Conservation (phyloP, 2,113 vertebrate genomes). For the Calonectris borealis region DNA sequence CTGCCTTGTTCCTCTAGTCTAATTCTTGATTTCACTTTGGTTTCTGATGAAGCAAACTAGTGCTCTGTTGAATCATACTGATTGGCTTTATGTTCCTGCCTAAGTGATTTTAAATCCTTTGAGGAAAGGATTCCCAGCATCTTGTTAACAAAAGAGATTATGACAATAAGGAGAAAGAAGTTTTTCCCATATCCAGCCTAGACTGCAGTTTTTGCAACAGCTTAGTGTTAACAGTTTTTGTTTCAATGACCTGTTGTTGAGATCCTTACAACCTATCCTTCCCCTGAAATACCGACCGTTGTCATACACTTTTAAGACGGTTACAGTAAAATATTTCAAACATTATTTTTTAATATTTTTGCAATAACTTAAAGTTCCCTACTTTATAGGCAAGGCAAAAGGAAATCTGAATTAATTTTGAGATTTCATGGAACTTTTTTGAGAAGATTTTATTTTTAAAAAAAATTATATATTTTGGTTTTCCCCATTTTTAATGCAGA, state of each 20-base stretch:
- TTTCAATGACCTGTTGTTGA: background rate
- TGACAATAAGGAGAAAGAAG: background rate
- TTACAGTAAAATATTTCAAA: background rate
- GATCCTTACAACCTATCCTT: background rate
- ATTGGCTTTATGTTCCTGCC: background rate
- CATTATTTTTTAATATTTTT: background rate
- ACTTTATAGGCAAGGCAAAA: background rate
- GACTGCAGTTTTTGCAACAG: background rate
- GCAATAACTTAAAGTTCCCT: background rate
- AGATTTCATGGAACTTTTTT: background rate
- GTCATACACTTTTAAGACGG: background rate
- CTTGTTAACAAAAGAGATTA: background rate
- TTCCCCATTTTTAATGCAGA: background rate
- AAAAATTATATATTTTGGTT: background rate
- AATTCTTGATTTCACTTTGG: background rate
- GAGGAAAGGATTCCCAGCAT: background rate
- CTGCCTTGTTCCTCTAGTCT: background rate
- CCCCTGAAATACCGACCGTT: background rate
- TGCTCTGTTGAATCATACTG: background rate
- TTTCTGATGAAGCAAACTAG: background rate
- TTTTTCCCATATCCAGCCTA: background rate
- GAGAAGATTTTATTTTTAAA: background rate
- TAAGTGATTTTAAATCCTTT: background rate
- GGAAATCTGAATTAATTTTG: background rate
- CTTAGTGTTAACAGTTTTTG: background rate